These are phyloP conservation scores for Antennarius maculatus DNA, from an alignment of 2,797 vertebrate species.

Conservation along the genomic window DNA sequence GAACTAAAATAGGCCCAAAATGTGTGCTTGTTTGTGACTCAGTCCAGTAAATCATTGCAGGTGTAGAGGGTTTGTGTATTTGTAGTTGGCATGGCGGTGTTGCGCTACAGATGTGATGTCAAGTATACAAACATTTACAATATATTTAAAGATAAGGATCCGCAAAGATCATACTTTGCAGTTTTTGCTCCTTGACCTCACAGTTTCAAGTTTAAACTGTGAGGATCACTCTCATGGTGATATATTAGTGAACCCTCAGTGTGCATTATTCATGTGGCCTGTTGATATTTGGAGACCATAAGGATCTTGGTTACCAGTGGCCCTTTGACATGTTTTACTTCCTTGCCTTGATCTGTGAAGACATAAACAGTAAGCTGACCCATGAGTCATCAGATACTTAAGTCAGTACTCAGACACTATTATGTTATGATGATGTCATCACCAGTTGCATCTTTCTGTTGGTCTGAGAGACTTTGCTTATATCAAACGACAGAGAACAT, in stretches of 20 bases:
- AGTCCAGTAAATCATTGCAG: conserved; percentile 39
- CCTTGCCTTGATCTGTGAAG: conserved; percentile 21
- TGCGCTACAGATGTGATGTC: neutral
- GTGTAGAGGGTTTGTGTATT: neutral
- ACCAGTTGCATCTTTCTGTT: conserved; percentile 28
- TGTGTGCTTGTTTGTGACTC: conserved; percentile 29
- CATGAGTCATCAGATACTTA: conserved; percentile 1
- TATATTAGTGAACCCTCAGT: conserved; percentile 37
- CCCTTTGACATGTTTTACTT: conserved; percentile 30
- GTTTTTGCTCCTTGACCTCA: conserved; percentile 33
- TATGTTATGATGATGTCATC: conserved; percentile 27
- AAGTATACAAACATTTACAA: neutral
- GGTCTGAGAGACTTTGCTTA: conserved; percentile 4
- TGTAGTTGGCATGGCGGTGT: neutral
- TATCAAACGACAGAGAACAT: conserved; percentile 4
- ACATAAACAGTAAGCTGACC: conserved; percentile 38
- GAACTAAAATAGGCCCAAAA: conserved; percentile 38
- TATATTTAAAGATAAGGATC: neutral
- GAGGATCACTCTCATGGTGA: conserved; percentile 9
- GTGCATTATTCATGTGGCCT: conserved; percentile 38
- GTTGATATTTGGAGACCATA: conserved; percentile 42
- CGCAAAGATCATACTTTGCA: neutral
- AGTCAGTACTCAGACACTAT: conserved; percentile 34
- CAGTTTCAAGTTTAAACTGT: conserved; percentile 12
- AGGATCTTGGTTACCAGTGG: conserved; percentile 30